Conservation (phyloP, 2,113 vertebrate species). For the Numenius arquata region DNA sequence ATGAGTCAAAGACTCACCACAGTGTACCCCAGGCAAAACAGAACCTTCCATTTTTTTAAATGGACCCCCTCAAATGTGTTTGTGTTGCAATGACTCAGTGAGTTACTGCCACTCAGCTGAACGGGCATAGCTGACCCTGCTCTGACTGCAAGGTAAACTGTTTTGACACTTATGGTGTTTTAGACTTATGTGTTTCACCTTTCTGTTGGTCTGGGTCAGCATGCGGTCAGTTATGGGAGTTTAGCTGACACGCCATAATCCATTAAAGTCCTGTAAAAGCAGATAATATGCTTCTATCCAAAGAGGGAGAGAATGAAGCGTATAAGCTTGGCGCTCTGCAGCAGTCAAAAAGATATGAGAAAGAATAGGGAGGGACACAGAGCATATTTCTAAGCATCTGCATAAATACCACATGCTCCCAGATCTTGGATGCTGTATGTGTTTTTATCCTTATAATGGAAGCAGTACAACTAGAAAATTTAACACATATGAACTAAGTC, state of each 20-base stretch:
- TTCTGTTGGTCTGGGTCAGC: background rate
- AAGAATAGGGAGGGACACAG: background rate
- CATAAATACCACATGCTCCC: background rate
- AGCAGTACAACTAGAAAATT: background rate
- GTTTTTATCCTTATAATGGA: background rate
- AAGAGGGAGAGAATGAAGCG: background rate
- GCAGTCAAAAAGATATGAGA: background rate
- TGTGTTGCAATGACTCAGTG: background rate
- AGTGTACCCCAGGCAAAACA: background rate
- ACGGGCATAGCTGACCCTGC: background rate
- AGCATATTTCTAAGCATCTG: background rate
- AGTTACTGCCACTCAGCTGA: background rate
- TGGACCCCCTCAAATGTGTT: background rate
- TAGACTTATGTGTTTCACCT: background rate
- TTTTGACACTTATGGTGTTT: background rate
- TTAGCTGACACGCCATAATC: background rate
- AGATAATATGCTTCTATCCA: background rate
- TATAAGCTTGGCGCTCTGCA: background rate
- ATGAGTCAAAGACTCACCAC: background rate
- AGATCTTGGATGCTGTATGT: background rate
- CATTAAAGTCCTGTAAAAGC: background rate
- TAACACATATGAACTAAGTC: accelerated
- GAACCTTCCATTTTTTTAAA: background rate
- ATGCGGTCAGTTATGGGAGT: background rate
- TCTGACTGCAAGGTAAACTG: background rate